These are phyloP conservation scores for Silvanus unidentatus DNA, from an alignment of 2,888 invertebrate genomes.

Conservation along the genomic window DNA sequence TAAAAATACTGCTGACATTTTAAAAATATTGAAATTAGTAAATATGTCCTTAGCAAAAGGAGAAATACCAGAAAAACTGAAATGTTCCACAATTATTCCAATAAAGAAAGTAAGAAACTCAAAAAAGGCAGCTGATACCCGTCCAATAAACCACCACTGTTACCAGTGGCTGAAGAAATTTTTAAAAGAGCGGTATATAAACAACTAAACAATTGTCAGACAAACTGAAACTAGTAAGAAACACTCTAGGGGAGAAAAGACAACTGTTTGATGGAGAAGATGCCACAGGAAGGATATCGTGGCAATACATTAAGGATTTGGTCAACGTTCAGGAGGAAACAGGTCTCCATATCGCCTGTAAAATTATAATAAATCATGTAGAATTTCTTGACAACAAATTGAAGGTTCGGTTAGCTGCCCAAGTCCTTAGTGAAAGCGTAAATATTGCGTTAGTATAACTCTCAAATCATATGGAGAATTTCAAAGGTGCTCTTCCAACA, in stretches of 20 bases:
- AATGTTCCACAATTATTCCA: too few species aligned
- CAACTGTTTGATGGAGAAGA: background rate
- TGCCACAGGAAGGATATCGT: background rate
- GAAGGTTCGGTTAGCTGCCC: constrained; percentile 18
- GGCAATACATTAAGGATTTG: constrained; percentile 3
- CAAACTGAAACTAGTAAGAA: constrained; percentile 9
- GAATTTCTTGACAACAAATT: constrained; percentile 15
- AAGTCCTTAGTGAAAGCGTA: constrained; percentile 16
- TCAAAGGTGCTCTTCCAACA: constrained; percentile 11
- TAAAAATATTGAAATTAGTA: too few species aligned
- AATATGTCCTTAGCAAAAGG: too few species aligned
- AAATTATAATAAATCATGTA: constrained; percentile 12
- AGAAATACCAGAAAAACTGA: too few species aligned
- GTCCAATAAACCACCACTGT: constrained; percentile 1
- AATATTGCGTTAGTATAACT: constrained; percentile 13
- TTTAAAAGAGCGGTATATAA: too few species aligned
- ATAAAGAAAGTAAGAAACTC: too few species aligned
- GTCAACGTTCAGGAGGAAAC: constrained; percentile 3
- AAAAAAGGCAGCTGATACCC: too few species aligned
- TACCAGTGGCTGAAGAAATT: background rate
- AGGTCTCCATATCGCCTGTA: background rate
- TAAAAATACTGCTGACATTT: too few species aligned
- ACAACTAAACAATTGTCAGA: too few species aligned
- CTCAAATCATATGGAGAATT: constrained; percentile 6
- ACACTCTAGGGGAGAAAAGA: background rate